Evolutionary conservation across 2,888 invertebrate genomes (phyloP).

Genomic region (Carterocephalus palaemon): DNA sequence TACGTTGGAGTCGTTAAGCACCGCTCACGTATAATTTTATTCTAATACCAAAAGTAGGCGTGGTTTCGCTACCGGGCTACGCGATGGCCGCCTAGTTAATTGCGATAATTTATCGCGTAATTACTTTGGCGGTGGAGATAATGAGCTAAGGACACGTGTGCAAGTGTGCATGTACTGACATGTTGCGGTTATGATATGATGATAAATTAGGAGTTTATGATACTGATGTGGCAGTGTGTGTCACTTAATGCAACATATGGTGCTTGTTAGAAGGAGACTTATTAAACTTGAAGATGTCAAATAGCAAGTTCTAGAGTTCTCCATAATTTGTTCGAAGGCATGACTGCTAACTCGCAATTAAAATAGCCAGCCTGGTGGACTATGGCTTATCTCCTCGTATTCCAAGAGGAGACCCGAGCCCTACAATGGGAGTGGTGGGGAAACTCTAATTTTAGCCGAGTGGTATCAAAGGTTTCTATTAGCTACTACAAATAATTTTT

Average conservation of each 20-base stretch:
- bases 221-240: background rate
- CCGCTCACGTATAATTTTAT: slow-evolving; percentile 33
- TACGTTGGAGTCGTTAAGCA: slow-evolving; percentile 29
- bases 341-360: too few relatives aligned
- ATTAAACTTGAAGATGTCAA: background rate
- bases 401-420: too few relatives aligned
- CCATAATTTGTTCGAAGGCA: too few relatives aligned
- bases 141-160: slow-evolving; percentile 19
- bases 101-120: slow-evolving; percentile 55
- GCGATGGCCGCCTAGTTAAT: slow-evolving; percentile 57
- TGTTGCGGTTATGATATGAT: slow-evolving; percentile 7
- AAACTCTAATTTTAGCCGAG: too few relatives aligned
- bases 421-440: too few relatives aligned
- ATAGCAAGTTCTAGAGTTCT: too few relatives aligned
- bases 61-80: slow-evolving; percentile 58
- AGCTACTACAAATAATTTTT: too few relatives aligned
- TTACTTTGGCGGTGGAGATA: slow-evolving; percentile 38
- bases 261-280: background rate
- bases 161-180: slow-evolving; percentile 9
- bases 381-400: too few relatives aligned
- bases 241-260: slow-evolving; percentile 2
- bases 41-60: slow-evolving; percentile 49
- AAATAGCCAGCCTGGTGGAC: too few relatives aligned
- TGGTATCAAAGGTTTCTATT: too few relatives aligned
- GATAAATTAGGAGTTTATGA: too few relatives aligned